Evolutionary conservation across 2,888 invertebrate genomes (phyloP), one percentile per base, ranked within the genome.

Genomic region (Neria commutata): DNA sequence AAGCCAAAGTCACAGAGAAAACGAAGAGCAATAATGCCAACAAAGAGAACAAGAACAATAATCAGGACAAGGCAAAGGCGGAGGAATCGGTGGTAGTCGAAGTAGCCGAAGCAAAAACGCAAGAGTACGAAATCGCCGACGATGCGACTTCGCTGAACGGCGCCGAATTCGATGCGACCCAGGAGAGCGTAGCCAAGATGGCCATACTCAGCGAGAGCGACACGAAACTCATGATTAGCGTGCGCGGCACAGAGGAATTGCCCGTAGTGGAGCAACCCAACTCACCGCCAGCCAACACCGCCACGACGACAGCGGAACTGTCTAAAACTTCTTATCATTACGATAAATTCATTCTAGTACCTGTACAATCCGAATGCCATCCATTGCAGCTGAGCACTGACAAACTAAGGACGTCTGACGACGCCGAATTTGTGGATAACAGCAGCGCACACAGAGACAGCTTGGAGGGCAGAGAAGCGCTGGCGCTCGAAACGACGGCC

Each of bases 161-260:
- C 37, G 73, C 68, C 3, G 76, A 78, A n/a, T 52, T 56, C 8
- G 65, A 58, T 21, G 16, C 50, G 11, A 46, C 49, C 17, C 63
- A 64, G 55, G 67, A 74, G 45, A 62, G 70, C 56, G 66, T 66
- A 48, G 72, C 79, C 75, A 85, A 84, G 84, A 83, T 83, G 83
- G 83, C 81, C 67, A 77, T 81, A 81, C 75, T 84, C 67, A 70
- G 83, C 75, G 74, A 85, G 76, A 73, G 76, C 72, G 79, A 85
- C 73, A 65, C 82, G 50, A 76, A 80, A 60, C 72, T 77, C 1
- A 78, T 83, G 75, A 83, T 86, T 21, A 85, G 83, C 23, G 88
- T 88, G 26, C 86, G 89, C 67, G 90, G 90, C 14, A 87, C 86
- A 73, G 91, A 90, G 77, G 91, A 91, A 81, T 79, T 89, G 67